Evolutionary conservation across 2,797 vertebrate species (phyloP), one percentile per base, ranked within the genome.

Genomic region (Schizopygopsis pylzovi): DNA sequence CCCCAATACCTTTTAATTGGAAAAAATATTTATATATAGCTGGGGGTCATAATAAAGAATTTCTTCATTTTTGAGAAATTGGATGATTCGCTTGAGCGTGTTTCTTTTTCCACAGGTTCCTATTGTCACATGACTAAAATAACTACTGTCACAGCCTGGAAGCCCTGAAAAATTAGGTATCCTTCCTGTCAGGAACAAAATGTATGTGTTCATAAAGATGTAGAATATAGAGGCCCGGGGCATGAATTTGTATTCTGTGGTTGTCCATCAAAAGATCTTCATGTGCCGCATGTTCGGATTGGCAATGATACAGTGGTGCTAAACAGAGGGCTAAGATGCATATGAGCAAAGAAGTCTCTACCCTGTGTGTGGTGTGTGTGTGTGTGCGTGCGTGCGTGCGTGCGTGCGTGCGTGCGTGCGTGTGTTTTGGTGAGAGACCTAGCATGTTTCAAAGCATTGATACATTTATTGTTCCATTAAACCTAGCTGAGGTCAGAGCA

Each of bases 381-480:
- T 82, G 61, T 79, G 78, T 79, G 28, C 47, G 49, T 85, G 41
- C 18, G 4, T 28, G 28, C 28, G n/a, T 79, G 39, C 1, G 39
- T 39, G 39, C 0, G 37, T 41, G 18, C 59, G 56, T 68, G 83
- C 79, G 33, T 83, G 63, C 76, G 73, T 79, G 25, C 76, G 68
- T 77, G 76, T 68, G 49, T 80, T 89, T 81, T 76, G 83, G 47
- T 33, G 77, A 67, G 67, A 84, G 61, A 87, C 67, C 86, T 89
- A 89, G 91, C 80, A 85, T 39, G 80, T 90, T 92, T 90, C 86
- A 91, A 92, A 91, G 90, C 86, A 86, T 90, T 80, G 39, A 84
- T 89, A 89, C 88, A 88, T 93, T 90, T 92, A 59, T 92, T 90
- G 87, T 89, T 91, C 89, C 79, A 87, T 92, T 91, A 92, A 90